phyloP scores from a whole-genome alignment of 2,797 vertebrate genomes.

The Coreius guichenoti region DNA sequence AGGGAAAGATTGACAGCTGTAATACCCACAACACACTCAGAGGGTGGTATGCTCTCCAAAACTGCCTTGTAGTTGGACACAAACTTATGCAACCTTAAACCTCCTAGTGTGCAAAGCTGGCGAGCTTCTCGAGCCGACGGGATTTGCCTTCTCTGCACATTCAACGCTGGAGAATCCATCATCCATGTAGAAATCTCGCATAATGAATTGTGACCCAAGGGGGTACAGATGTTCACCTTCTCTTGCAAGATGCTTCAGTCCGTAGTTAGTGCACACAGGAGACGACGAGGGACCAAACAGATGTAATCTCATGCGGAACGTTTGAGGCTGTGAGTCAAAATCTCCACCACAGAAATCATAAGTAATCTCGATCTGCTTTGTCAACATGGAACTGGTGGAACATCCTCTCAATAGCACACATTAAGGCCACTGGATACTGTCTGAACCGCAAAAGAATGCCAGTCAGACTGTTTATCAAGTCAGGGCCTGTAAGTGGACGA shows the following conservation, averaged over 20 bases:
- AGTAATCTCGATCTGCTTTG: constrained; percentile 1
- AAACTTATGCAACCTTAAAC: background rate
- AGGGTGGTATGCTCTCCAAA: background rate
- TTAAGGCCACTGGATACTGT: too few species aligned
- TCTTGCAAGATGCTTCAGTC: constrained; percentile 4
- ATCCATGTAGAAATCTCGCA: constrained; percentile 41
- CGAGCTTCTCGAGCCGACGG: background rate
- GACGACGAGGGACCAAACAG: background rate
- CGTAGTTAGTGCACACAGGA: constrained; percentile 4
- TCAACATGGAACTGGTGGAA: constrained; percentile 38
- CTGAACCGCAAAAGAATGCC: too few species aligned
- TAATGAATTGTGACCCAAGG: constrained; percentile 19
- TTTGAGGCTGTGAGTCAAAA: constrained; percentile 32
- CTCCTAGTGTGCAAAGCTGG: background rate
- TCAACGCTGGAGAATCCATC: constrained; percentile 2
- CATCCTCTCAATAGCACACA: background rate
- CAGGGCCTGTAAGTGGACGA: background rate
- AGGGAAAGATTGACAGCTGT: background rate
- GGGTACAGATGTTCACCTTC: background rate
- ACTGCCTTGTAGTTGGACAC: background rate
- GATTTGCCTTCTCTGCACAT: background rate
- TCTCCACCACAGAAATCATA: constrained; percentile 34
- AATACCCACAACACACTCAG: background rate
- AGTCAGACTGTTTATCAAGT: too few species aligned
- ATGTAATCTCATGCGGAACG: constrained; percentile 9